Evolutionary conservation across 2,888 invertebrate genomes (phyloP).

Genomic region (Leptopilina syphax): DNA sequence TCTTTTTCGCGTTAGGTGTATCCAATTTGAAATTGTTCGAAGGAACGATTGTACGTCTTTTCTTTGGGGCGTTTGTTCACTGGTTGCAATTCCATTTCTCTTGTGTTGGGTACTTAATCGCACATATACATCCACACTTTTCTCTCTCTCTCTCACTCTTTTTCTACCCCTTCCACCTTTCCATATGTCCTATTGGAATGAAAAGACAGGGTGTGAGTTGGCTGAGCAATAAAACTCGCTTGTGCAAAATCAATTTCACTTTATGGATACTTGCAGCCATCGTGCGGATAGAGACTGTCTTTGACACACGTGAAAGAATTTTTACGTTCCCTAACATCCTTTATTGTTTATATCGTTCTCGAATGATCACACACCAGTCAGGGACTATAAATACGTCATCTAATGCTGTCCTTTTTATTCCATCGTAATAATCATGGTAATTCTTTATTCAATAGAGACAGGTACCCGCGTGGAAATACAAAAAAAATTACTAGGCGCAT

Average conservation of each 20-base stretch:
- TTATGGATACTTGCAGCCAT: slow-evolving; percentile 45
- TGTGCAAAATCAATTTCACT: slow-evolving; percentile 52
- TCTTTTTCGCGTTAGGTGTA: slow-evolving; percentile 28
- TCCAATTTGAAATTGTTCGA: slow-evolving; percentile 31
- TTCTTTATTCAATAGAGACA: too few relatives aligned
- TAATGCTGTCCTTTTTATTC: too few relatives aligned
- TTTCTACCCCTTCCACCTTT: background rate
- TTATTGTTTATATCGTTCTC: background rate
- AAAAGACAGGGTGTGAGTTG: slow-evolving; percentile 41
- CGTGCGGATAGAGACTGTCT: slow-evolving; percentile 42
- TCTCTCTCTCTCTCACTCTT: background rate
- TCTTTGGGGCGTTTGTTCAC: slow-evolving; percentile 20
- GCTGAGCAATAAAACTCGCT: slow-evolving; percentile 47
- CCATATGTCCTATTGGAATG: slow-evolving; percentile 15
- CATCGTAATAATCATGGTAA: too few relatives aligned
- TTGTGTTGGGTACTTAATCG: slow-evolving; percentile 38
- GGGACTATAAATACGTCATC: slow-evolving; percentile 37
- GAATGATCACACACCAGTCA: slow-evolving; percentile 47
- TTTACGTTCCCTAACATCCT: slow-evolving; percentile 20
- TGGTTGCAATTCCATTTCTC: slow-evolving; percentile 28
- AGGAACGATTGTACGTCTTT: slow-evolving; percentile 18
- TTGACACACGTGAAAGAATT: slow-evolving; percentile 34
- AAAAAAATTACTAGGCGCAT: too few relatives aligned
- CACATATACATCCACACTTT: background rate
- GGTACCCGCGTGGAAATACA: too few relatives aligned